A percentile compares a stretch with the other conserved stretches of the same genome.
These are phyloP conservation scores for Lydus trimaculatus DNA, from an alignment of 2,888 invertebrate genomes.

Conservation along the genomic window DNA sequence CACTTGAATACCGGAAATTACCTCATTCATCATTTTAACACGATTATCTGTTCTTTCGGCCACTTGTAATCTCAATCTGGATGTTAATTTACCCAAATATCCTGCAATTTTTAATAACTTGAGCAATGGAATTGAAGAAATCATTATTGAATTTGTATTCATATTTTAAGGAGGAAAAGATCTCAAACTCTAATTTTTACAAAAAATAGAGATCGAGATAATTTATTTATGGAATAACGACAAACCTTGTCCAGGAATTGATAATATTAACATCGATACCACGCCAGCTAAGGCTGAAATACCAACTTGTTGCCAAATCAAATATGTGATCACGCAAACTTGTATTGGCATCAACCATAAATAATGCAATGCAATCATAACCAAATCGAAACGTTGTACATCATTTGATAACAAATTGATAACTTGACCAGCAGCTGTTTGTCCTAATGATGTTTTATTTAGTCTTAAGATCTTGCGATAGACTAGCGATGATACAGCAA, in stretches of 20 bases:
- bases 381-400: conserved; percentile 78
- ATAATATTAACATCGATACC: conserved; percentile 61
- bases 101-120: too few species aligned
- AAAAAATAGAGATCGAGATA: too few species aligned
- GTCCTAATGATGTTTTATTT: conserved; percentile 73
- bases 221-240: too few species aligned
- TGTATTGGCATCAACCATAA: conserved; percentile 82
- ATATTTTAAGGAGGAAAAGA: too few species aligned
- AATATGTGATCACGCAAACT: conserved; percentile 66
- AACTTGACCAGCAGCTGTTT: conserved; percentile 82
- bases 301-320: conserved; percentile 64
- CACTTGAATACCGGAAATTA: conserved; percentile 74
- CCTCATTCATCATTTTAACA: conserved; percentile 75
- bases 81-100: conserved; percentile 59
- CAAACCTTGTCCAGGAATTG: conserved; percentile 61
- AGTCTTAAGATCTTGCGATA: conserved; percentile 71
- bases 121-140: not conserved
- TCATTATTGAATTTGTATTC: too few species aligned
- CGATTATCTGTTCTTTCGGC: conserved; percentile 68
- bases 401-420: conserved; percentile 85
- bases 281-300: conserved; percentile 67
- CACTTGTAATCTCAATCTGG: conserved; percentile 58
- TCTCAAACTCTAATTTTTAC: too few species aligned
- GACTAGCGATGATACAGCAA: conserved; percentile 78
- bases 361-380: conserved; percentile 74